Evolutionary conservation across 2,113 vertebrate species (phyloP), one percentile per base, ranked within the genome.

Genomic region (Trematocara marginatum): DNA sequence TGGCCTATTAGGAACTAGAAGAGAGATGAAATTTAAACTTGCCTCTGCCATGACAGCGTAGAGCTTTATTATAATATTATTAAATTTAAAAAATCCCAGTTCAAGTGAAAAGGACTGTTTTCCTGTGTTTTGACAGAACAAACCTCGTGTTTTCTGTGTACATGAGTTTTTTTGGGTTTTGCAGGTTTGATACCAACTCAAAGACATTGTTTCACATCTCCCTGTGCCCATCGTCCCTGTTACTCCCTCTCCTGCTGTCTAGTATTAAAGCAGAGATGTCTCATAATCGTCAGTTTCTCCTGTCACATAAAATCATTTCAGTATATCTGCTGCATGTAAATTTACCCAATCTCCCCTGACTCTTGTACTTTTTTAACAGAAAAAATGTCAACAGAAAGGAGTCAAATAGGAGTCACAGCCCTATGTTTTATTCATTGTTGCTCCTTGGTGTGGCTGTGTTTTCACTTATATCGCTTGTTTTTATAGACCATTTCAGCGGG

Each of bases 381-480:
- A 78, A 49, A 84, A 52, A 54, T 53, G 74, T 86, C 89, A 90
- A 76, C 78, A 79, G 8, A 3, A 69, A 78, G 79, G 74, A 93
- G 91, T 93, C 93, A 93, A 90, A 80, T 52, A 92, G 82, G 88
- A 96, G 94, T 95, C 93, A 89, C 83, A 64, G 80, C 81, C 64
- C 74, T 4, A 95, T 96, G 90, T 92, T 95, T 95, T 95, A 95
- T 96, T 95, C 90, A 96, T 93, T 71, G 35, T 9, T 38, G 79
- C 57, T 81, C 16, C 18, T 26, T 34, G 13, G 86, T 84, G 42
- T 49, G 57, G 80, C 74, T 34, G 8, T 82, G 88, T 92, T 95
- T 93, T 93, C 64, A 89, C 87, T 95, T 88, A 83, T 80, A 91
- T 89, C 40, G 52, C 74, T 74, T 92, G 53, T 83, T 94, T 90